Conservation (phyloP, 2,113 vertebrate species). For the Stomatorhinus ivindoensis region DNA sequence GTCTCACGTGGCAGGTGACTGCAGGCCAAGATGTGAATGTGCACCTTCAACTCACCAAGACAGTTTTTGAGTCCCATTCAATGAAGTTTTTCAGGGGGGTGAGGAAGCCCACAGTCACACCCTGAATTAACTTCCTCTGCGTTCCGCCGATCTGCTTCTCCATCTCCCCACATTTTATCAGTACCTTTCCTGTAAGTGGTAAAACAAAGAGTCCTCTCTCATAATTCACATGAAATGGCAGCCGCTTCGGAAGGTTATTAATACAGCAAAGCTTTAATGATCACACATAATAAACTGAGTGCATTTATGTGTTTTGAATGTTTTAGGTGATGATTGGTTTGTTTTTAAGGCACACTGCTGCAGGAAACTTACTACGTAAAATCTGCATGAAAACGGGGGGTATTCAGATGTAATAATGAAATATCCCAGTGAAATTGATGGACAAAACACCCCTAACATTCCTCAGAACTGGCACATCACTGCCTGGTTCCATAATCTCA, state of each 20-base stretch:
- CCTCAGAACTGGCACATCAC: background rate
- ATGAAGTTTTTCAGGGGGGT: constrained; percentile 80
- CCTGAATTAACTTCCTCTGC: constrained; percentile 81
- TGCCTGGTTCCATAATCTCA: background rate
- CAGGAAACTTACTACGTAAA: background rate
- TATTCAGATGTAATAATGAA: background rate
- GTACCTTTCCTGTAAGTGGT: constrained; percentile 66
- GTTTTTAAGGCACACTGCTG: background rate
- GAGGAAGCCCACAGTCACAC: constrained; percentile 81
- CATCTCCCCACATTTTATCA: constrained; percentile 82
- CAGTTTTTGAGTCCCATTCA: constrained; percentile 80
- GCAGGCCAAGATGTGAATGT: background rate
- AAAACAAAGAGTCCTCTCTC: background rate
- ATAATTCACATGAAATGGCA: background rate
- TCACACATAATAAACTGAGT: background rate
- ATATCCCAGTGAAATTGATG: background rate
- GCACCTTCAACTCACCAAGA: constrained; percentile 64
- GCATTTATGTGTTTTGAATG: background rate
- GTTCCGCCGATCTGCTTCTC: constrained; percentile 78
- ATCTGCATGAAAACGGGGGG: background rate
- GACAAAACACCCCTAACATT: background rate
- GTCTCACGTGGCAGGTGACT: background rate
- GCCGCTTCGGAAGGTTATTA: background rate
- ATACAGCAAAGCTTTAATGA: background rate
- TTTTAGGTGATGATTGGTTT: background rate